phyloP scores from a whole-genome alignment of 2,797 vertebrate species.

The Pangasius mekongensis region DNA sequence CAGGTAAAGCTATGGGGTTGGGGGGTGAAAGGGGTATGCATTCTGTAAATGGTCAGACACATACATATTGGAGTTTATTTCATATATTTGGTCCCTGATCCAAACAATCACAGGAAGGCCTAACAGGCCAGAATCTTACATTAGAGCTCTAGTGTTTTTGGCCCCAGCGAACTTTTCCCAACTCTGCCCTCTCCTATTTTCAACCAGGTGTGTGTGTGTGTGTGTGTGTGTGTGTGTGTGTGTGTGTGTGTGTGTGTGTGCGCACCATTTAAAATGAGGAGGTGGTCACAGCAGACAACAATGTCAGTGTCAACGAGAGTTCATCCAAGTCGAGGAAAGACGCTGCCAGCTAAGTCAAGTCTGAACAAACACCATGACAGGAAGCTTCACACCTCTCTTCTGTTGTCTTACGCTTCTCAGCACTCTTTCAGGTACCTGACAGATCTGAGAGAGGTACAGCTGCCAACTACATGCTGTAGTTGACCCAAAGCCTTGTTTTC shows the following conservation, averaged over 20 bases:
- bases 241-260: constrained; percentile 4
- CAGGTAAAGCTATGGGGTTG: background rate
- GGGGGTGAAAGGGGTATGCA: background rate
- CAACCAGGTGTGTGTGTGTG: constrained; percentile 24
- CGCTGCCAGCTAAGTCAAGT: constrained; percentile 86
- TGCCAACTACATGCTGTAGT: constrained; percentile 36
- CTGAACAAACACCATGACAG: constrained; percentile 84
- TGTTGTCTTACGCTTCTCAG: constrained; percentile 31
- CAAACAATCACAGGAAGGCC: background rate
- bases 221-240: constrained; percentile 9
- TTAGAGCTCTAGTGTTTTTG: background rate
- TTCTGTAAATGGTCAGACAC: background rate
- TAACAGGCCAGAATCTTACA: background rate
- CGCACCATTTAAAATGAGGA: constrained; percentile 63
- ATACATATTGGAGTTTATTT: background rate
- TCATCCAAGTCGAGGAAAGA: constrained; percentile 83
- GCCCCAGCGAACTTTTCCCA: background rate
- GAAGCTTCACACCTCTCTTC: constrained; percentile 57
- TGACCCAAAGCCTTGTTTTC: constrained; percentile 40
- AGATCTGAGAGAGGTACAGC: constrained; percentile 18
- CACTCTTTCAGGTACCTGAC: constrained; percentile 39
- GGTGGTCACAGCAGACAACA: constrained; percentile 70
- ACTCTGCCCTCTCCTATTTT: background rate
- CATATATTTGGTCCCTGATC: background rate
- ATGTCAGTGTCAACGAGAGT: constrained; percentile 87